Evolutionary conservation across 2,113 vertebrate genomes (phyloP).

Genomic region (Phyllostomus hastatus): DNA sequence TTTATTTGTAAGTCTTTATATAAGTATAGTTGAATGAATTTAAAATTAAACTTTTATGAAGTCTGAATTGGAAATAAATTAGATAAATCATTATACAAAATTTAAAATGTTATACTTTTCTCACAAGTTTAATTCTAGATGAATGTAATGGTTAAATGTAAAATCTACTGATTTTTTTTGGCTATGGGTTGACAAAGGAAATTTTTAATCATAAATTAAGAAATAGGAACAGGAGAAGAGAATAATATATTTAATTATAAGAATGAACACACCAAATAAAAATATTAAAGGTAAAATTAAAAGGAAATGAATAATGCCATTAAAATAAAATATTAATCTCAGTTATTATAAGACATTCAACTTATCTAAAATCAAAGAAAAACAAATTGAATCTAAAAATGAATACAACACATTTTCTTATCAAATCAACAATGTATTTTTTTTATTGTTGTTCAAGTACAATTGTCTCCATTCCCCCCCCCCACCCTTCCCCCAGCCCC

Average conservation of each 20-base stretch:
- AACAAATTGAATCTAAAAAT: not conserved
- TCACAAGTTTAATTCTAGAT: not conserved
- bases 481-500: too few species aligned
- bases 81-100: not conserved
- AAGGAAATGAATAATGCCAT: too few species aligned
- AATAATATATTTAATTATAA: not conserved
- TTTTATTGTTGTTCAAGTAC: too few species aligned
- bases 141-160: not conserved
- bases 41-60: not conserved
- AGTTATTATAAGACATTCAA: not conserved
- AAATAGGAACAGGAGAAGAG: not conserved
- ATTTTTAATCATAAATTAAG: not conserved
- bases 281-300: not conserved
- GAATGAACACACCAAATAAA: not conserved
- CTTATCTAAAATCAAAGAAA: not conserved
- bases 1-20: not conserved
- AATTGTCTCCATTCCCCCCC: too few species aligned
- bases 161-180: not conserved
- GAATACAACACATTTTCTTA: not conserved
- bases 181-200: not conserved
- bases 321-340: not conserved
- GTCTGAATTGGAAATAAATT: not conserved
- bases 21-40: not conserved
- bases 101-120: not conserved
- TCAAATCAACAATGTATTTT: not conserved